These are phyloP conservation scores for Eurosta solidaginis DNA, from an alignment of 1,140 invertebrate species.

Conservation along the genomic window DNA sequence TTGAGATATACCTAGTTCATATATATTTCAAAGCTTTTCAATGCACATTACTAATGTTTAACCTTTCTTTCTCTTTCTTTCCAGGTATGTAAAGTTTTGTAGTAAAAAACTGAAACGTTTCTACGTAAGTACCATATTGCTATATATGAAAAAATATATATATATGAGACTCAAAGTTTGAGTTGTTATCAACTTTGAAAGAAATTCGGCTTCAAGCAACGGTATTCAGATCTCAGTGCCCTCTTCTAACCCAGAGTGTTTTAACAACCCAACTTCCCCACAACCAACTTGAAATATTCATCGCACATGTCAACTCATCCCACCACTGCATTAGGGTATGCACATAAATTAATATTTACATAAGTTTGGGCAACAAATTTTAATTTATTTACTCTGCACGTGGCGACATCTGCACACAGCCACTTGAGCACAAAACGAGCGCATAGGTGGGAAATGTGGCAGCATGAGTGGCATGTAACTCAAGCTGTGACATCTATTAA, in stretches of 20 bases:
- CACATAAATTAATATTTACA: neutral
- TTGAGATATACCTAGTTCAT: too few species aligned
- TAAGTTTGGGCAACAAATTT: neutral
- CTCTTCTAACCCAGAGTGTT: too few species aligned
- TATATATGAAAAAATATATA: neutral
- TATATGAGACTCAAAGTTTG: neutral
- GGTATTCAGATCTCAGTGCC: too few species aligned
- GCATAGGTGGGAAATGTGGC: neutral
- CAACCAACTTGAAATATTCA: neutral
- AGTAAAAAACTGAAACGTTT: neutral
- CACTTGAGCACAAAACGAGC: neutral
- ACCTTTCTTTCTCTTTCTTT: neutral
- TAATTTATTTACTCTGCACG: slow-evolving; percentile 4
- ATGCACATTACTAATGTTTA: too few species aligned
- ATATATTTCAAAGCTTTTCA: too few species aligned
- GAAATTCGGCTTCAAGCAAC: too few species aligned
- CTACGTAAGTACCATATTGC: neutral
- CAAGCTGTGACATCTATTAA: neutral
- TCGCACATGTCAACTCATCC: neutral
- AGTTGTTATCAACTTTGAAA: neutral
- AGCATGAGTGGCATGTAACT: neutral
- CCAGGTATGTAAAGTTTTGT: neutral
- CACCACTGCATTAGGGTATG: neutral
- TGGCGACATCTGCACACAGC: neutral
- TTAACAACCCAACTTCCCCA: too few species aligned